phyloP scores from a whole-genome alignment of 2,113 vertebrate species.

The Nanorana parkeri region DNA sequence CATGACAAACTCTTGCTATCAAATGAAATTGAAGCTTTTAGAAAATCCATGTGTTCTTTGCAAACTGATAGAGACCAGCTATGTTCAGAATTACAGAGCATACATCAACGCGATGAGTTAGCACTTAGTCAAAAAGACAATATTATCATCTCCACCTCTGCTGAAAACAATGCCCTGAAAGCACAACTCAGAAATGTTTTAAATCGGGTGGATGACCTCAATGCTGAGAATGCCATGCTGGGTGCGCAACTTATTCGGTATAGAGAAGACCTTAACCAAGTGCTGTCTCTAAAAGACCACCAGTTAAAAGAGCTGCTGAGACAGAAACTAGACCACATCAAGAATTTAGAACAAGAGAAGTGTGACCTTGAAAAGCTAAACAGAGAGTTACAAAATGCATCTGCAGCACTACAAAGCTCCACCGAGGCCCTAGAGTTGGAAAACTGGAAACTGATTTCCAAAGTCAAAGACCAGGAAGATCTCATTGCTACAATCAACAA shows the following conservation, averaged over 20 bases:
- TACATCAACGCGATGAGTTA: constrained; percentile 70
- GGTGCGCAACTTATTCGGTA: constrained; percentile 85
- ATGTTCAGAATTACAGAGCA: constrained; percentile 72
- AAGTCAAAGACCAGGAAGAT: constrained; percentile 70
- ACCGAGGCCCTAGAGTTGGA: constrained; percentile 65
- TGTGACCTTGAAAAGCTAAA: constrained; percentile 69
- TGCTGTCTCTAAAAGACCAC: constrained; percentile 86
- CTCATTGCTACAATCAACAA: constrained; percentile 68
- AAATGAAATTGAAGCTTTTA: constrained; percentile 76
- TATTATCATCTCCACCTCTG: constrained; percentile 65
- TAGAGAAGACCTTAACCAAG: constrained; percentile 87
- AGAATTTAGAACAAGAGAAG: constrained; percentile 80
- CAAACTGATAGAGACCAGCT: constrained; percentile 82
- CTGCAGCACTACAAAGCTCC: constrained; percentile 66
- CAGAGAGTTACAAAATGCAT: constrained; percentile 65
- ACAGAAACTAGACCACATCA: constrained; percentile 83
- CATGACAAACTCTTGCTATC: constrained; percentile 75
- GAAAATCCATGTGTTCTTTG: constrained; percentile 79
- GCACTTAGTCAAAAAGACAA: constrained; percentile 67
- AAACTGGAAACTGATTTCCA: constrained; percentile 69
- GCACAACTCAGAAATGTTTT: constrained; percentile 76
- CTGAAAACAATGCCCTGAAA: constrained; percentile 74
- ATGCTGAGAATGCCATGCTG: constrained; percentile 89
- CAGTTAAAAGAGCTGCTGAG: constrained; percentile 84
- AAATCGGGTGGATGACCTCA: constrained; percentile 84